Conservation (phyloP, 2,113 vertebrate species). For the Fulica atra region DNA sequence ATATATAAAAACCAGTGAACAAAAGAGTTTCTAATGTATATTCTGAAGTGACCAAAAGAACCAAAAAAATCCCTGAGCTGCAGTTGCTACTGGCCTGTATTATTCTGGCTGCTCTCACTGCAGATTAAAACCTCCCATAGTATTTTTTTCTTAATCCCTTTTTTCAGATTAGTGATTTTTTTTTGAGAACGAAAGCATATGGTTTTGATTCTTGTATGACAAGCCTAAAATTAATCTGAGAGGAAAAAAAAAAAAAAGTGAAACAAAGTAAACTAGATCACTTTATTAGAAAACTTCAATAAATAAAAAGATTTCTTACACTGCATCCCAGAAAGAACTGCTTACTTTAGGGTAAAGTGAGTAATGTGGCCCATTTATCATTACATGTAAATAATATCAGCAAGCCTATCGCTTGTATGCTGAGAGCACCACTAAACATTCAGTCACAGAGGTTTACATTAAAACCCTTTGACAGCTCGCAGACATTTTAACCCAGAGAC, state of each 20-base stretch:
- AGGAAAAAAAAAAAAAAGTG: background rate
- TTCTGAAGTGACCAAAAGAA: background rate
- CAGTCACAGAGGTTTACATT: slow-evolving; percentile 10
- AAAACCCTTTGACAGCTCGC: slow-evolving; percentile 44
- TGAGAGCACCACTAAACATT: background rate
- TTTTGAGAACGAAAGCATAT: background rate
- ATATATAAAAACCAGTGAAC: background rate
- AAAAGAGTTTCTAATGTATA: background rate
- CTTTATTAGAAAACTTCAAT: background rate
- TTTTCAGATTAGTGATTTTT: background rate
- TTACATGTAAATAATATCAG: slow-evolving; percentile 3
- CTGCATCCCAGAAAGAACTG: background rate
- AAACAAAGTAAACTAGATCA: background rate
- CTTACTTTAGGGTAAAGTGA: background rate
- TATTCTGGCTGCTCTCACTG: background rate
- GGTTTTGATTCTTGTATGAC: background rate
- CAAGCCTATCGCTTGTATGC: background rate
- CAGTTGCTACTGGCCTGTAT: background rate
- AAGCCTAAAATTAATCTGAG: background rate
- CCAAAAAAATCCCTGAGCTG: background rate
- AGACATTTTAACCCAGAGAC: slow-evolving; percentile 40
- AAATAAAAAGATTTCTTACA: background rate
- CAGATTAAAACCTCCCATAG: slow-evolving; percentile 9
- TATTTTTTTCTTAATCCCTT: background rate
- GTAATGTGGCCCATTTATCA: background rate